Conservation (phyloP, 2,797 vertebrate genomes). For the Moxostoma hubbsi region DNA sequence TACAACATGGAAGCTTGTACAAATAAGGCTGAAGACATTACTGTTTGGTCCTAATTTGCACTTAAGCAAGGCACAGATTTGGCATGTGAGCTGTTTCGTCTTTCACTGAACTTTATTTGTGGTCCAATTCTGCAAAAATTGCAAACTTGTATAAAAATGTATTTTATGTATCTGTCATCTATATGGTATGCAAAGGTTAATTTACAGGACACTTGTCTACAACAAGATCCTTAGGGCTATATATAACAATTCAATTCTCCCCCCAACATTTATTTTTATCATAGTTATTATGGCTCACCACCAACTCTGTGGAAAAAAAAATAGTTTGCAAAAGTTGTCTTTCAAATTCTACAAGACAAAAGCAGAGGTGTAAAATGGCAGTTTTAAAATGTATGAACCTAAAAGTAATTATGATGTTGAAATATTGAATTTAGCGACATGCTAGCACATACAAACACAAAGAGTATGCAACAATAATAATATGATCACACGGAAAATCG, state of each 20-base stretch:
- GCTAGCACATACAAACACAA: background rate
- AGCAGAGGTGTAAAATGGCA: background rate
- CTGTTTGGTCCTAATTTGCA: background rate
- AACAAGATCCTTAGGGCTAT: background rate
- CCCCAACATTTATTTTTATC: too few species aligned
- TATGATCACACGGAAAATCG: too few species aligned
- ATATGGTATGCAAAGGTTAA: background rate
- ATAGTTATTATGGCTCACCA: too few species aligned
- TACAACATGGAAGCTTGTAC: background rate
- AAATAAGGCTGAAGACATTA: background rate
- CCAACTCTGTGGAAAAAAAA: too few species aligned
- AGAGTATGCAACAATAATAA: background rate
- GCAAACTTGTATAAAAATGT: background rate
- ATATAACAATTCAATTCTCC: background rate
- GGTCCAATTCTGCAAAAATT: background rate
- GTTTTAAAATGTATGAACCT: background rate
- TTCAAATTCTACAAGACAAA: background rate
- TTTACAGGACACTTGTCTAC: constrained; percentile 6
- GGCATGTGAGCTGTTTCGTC: background rate
- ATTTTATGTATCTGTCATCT: background rate
- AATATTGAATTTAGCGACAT: background rate
- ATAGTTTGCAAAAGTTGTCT: background rate
- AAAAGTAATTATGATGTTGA: background rate
- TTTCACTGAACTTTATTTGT: constrained; percentile 17
- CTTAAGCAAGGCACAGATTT: too few species aligned